These are phyloP conservation scores for Tonatia bakeri DNA, from an alignment of 2,113 vertebrate species.

Conservation along the genomic window DNA sequence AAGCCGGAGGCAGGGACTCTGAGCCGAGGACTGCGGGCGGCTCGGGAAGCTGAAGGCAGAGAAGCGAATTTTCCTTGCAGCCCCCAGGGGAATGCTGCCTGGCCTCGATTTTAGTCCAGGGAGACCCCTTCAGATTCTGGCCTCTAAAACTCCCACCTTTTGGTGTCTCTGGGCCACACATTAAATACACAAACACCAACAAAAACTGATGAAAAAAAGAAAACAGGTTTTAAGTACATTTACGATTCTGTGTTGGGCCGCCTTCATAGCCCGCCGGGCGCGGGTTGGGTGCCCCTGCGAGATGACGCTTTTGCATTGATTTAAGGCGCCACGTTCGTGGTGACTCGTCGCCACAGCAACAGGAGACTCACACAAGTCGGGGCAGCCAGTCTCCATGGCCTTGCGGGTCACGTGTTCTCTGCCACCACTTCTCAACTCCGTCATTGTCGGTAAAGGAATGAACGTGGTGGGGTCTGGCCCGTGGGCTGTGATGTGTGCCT, in stretches of 20 bases:
- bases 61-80: not conserved
- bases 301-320: not conserved
- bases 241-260: too few relatives aligned
- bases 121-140: not conserved
- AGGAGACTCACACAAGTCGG: not conserved
- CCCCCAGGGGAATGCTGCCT: too few relatives aligned
- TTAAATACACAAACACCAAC: too few relatives aligned
- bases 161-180: too few relatives aligned
- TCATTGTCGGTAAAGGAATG: rapidly evolving
- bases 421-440: not conserved
- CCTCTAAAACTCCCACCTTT: too few relatives aligned
- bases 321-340: not conserved
- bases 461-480: not conserved
- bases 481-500: rapidly evolving
- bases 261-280: too few relatives aligned
- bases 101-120: not conserved
- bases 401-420: rapidly evolving
- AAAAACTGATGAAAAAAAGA: too few relatives aligned
- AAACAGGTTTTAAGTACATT: too few relatives aligned
- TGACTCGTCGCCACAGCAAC: not conserved
- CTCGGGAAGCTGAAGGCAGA: not conserved
- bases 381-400: not conserved
- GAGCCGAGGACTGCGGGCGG: rapidly evolving
- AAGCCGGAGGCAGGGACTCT: not conserved
- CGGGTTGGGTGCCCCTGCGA: too few relatives aligned